These are phyloP conservation scores for Nomada ferruginata DNA, from an alignment of 2,888 invertebrate genomes.

Conservation along the genomic window DNA sequence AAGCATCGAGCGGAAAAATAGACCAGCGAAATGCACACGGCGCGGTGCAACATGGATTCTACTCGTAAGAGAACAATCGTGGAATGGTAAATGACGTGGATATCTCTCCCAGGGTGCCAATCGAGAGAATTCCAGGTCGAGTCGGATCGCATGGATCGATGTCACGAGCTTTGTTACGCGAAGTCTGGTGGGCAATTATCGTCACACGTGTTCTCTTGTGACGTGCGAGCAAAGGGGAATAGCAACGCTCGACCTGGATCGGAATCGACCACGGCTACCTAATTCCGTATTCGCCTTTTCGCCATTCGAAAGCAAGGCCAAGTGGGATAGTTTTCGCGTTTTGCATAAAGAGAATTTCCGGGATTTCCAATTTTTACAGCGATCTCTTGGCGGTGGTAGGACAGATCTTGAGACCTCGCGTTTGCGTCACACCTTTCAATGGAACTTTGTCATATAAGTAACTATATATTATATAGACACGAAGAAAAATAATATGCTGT, in stretches of 20 bases:
- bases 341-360: neutral
- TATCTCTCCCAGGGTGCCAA: conserved; percentile 68
- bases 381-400: too few relatives aligned
- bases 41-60: conserved; percentile 13
- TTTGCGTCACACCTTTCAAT: too few relatives aligned
- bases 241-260: conserved; percentile 29
- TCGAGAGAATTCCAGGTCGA: conserved; percentile 63
- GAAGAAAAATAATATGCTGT: too few relatives aligned
- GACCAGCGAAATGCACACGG: neutral
- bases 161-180: conserved; percentile 61
- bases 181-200: conserved; percentile 49
- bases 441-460: too few relatives aligned
- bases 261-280: conserved; percentile 13
- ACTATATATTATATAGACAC: too few relatives aligned
- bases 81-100: conserved; percentile 59
- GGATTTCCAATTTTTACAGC: neutral
- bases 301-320: neutral
- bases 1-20: neutral
- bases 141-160: conserved; percentile 61
- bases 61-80: conserved; percentile 25
- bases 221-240: conserved; percentile 20
- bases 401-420: too few relatives aligned
- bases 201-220: conserved; percentile 54
- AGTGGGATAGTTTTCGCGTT: neutral
- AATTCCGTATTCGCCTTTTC: conserved; percentile 1